These are phyloP conservation scores for Ciona savignyi DNA, from an alignment of 23 tunicate genomes.

Conservation along the genomic window DNA sequence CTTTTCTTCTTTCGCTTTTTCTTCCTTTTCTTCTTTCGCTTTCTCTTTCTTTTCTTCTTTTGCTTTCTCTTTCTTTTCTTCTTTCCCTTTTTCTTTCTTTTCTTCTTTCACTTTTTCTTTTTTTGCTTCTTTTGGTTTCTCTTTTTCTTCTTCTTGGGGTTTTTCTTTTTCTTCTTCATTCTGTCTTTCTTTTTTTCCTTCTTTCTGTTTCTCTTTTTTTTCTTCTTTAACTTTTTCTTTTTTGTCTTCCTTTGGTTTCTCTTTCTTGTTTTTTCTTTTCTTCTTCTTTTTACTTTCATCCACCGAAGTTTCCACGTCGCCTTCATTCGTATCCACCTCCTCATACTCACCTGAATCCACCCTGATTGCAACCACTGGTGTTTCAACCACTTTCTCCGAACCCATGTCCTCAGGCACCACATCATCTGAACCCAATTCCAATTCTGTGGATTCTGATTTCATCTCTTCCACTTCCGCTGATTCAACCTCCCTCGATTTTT, in stretches of 20 bases:
- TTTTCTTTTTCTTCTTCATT: not conserved
- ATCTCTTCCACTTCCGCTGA: no score
- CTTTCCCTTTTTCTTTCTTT: not conserved
- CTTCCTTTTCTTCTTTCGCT: conserved; percentile 9
- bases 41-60: conserved; percentile 7
- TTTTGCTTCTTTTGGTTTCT: not conserved
- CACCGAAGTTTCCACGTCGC: no score
- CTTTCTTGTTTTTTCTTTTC: not conserved
- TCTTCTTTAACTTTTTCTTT: not conserved
- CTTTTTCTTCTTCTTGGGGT: not conserved
- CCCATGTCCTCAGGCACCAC: no score
- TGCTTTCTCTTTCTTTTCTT: not conserved
- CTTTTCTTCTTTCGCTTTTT: conserved; percentile 1
- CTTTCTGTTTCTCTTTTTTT: not conserved
- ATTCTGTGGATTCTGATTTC: no score
- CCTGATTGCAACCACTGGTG: no score
- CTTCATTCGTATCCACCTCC: no score
- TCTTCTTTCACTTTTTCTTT: not conserved
- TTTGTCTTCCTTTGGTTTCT: not conserved
- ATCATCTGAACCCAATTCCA: no score
- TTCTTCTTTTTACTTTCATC: not conserved
- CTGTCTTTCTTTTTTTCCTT: not conserved
- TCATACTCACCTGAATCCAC: no score
- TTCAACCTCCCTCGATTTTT: no score
- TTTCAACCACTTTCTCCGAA: no score